Conservation (phyloP, 2,888 invertebrate species). For the Lasioglossum zephyrum region DNA sequence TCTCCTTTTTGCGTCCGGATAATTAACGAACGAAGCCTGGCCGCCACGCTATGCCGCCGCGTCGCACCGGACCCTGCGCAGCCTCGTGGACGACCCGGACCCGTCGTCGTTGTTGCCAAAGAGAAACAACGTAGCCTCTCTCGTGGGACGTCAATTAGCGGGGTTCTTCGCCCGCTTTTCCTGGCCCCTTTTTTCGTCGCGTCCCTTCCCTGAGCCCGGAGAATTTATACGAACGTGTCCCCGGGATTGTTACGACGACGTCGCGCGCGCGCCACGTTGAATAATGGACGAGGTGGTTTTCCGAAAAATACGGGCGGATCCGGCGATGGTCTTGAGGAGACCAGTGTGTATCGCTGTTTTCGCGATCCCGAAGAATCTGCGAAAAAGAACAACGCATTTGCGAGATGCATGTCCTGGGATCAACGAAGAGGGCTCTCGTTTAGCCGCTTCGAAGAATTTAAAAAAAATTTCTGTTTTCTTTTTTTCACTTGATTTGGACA, state of each 20-base stretch:
- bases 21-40: slow-evolving; percentile 69
- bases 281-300: slow-evolving; percentile 46
- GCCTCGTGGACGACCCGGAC: background rate
- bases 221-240: slow-evolving; percentile 34
- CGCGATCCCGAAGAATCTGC: background rate
- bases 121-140: slow-evolving; percentile 64
- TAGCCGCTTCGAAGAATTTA: too few relatives aligned
- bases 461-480: too few relatives aligned
- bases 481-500: too few relatives aligned
- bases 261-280: slow-evolving; percentile 37
- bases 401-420: background rate
- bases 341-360: background rate
- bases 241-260: slow-evolving; percentile 19
- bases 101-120: slow-evolving; percentile 44
- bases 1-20: slow-evolving; percentile 53
- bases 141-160: slow-evolving; percentile 68
- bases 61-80: background rate
- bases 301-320: slow-evolving; percentile 23
- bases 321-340: background rate
- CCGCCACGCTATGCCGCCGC: background rate
- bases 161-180: slow-evolving; percentile 38
- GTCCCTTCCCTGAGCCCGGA: background rate
- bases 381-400: background rate
- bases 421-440: too few relatives aligned
- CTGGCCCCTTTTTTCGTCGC: slow-evolving; percentile 8